phyloP scores from a whole-genome alignment of 64 coral and sea anemone genomes.

The Montipora capricornis region DNA sequence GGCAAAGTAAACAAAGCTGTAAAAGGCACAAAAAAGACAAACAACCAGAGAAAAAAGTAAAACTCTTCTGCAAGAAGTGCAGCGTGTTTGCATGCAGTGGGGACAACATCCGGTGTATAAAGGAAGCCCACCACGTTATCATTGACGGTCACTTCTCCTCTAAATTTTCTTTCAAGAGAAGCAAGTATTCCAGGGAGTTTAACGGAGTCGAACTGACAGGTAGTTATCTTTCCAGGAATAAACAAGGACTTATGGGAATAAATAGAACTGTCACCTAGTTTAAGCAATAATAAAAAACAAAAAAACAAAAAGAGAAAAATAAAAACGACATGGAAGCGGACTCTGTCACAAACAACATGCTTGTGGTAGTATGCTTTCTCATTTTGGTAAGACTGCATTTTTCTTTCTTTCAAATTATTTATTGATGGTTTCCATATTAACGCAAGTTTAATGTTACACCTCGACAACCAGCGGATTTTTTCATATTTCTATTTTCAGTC shows the following conservation, averaged over 20 bases:
- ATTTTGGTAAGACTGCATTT: too few relatives aligned
- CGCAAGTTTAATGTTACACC: too few relatives aligned
- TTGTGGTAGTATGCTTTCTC: too few relatives aligned
- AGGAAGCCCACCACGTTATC: conserved; percentile 44
- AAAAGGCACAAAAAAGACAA: conserved; percentile 8
- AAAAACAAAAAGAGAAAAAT: too few relatives aligned
- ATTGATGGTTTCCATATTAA: too few relatives aligned
- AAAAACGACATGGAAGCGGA: too few relatives aligned
- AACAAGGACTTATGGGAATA: neutral
- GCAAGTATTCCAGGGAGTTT: conserved; percentile 4
- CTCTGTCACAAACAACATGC: too few relatives aligned
- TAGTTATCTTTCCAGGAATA: neutral
- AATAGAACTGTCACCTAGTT: too few relatives aligned
- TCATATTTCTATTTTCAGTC: too few relatives aligned
- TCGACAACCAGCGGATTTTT: too few relatives aligned
- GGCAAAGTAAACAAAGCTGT: conserved; percentile 5
- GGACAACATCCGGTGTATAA: conserved; percentile 26
- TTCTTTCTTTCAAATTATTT: too few relatives aligned
- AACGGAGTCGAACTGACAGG: conserved; percentile 60
- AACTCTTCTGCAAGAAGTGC: conserved; percentile 50
- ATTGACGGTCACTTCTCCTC: conserved; percentile 9
- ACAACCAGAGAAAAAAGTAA: neutral
- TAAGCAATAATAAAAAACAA: too few relatives aligned
- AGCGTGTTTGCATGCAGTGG: conserved; percentile 23
- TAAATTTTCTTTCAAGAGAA: conserved; percentile 46